Percentiles rank a stretch among this genome's conserved stretches.
These are phyloP conservation scores for Platycheirus albimanus DNA, from an alignment of 2,888 invertebrate genomes.

Conservation along the genomic window DNA sequence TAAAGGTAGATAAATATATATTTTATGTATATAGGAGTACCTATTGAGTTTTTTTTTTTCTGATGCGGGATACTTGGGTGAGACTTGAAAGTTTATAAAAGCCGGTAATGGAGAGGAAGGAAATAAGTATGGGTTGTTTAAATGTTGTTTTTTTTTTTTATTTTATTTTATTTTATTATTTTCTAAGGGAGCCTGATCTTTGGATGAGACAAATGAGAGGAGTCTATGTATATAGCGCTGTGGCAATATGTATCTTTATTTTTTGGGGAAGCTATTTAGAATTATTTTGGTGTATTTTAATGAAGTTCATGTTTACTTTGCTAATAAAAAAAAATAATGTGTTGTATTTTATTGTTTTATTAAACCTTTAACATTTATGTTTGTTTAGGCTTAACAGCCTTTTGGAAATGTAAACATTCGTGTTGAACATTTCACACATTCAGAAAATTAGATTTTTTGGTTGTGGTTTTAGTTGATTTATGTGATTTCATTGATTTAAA, in stretches of 20 bases:
- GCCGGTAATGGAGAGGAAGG: conserved; percentile 34
- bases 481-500: no score
- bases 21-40: neutral
- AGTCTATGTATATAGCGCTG: neutral
- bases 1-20: neutral
- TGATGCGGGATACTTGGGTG: conserved; percentile 7
- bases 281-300: neutral
- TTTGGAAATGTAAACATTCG: conserved; percentile 5
- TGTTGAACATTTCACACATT: neutral
- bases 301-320: conserved; percentile 8
- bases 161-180: no score
- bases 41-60: no score
- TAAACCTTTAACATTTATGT: neutral
- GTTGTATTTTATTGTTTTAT: conserved; percentile 9
- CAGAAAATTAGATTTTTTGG: no score
- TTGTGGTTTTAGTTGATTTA: neutral
- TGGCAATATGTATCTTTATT: no score
- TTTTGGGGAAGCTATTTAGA: neutral
- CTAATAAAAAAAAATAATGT: conserved; percentile 12
- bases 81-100: conserved; percentile 21
- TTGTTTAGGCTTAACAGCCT: conserved; percentile 18
- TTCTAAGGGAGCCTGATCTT: conserved; percentile 1
- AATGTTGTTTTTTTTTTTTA: neutral
- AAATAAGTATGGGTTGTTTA: conserved; percentile 21
- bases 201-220: no score